Base-by-base conservation (phyloP, 2,113 vertebrate species). In the Megalops atlanticus region DNA sequence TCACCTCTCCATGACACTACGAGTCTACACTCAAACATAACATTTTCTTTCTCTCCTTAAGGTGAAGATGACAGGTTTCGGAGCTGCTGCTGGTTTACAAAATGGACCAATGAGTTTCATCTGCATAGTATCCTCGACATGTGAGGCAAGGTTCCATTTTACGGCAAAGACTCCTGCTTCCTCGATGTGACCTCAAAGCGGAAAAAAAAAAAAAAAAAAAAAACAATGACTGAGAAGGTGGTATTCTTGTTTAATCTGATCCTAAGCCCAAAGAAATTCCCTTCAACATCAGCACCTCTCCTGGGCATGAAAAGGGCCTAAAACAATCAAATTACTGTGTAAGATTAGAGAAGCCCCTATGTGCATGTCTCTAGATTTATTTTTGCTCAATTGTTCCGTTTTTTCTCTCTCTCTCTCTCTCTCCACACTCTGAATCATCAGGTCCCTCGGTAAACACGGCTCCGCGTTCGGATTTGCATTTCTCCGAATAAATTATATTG, bases 401-500 rank as follows among this genome's bases (percentile, higher is more conserved):
- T 40, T 82, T 79, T 84, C 81, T 43, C 41, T 27, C 27, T 45
- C 36, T 27, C 79, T 72, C 82, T 36, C 31, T 54, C 39, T 58
- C 21, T 35, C 78, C 78, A 83, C 86, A 88, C 86, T 88, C 83
- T 87, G 88, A 91, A 89, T 91, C 91, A 91, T 90, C 89, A 90
- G 87, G 87, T 91, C 90, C 89, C 89, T 87, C n/a, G 84, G 90
- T 91, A 91, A 92, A 92, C 90, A 92, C 90, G 88, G 85, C 88
- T 86, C 85, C 87, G 88, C 88, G 88, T 85, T 88, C 86, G 88
- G 88, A 93, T 92, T 92, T 90, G 87, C 91, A 91, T 91, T 91
- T 89, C 90, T 87, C 86, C 86, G 86, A 91, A 92, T 93, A 93
- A 92, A 92, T 91, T 87, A 91, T 83, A 86, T 89, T 87, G 89